These are phyloP conservation scores for Hydra vulgaris DNA, from an alignment of 30 jellyfish, hydroid and myxozoan genomes.

Conservation along the genomic window DNA sequence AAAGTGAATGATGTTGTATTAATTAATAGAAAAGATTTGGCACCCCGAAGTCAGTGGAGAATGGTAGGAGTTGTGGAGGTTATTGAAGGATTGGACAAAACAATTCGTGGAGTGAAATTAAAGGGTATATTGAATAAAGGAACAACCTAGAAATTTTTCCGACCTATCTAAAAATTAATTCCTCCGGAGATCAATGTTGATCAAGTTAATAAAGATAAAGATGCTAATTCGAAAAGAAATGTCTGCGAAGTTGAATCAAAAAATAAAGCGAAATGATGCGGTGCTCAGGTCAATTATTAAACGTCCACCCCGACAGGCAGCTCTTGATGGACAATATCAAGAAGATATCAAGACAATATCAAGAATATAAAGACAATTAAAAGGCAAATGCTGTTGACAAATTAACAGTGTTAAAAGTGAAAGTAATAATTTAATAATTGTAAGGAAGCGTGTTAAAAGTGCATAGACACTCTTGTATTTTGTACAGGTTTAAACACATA, in stretches of 20 bases:
- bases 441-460: no score
- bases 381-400: not conserved
- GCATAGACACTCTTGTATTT: no score
- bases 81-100: not conserved
- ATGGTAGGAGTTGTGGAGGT: conserved; percentile 14
- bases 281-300: not conserved
- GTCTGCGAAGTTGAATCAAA: not conserved
- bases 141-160: not conserved
- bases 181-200: conserved; percentile 14
- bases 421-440: no score
- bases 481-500: no score
- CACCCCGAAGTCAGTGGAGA: conserved; percentile 21
- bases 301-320: not conserved
- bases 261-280: not conserved
- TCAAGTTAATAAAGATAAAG: not conserved
- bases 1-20: conserved; percentile 5
- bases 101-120: conserved; percentile 5
- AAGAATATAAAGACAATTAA: no score
- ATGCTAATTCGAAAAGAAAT: not conserved
- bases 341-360: no score
- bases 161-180: conserved; percentile 12
- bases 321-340: not conserved
- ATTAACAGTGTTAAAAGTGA: not conserved
- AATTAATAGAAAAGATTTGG: not conserved
- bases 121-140: not conserved